Evolutionary conservation across 2,113 vertebrate species (phyloP).

Genomic region (Aptenodytes patagonicus): DNA sequence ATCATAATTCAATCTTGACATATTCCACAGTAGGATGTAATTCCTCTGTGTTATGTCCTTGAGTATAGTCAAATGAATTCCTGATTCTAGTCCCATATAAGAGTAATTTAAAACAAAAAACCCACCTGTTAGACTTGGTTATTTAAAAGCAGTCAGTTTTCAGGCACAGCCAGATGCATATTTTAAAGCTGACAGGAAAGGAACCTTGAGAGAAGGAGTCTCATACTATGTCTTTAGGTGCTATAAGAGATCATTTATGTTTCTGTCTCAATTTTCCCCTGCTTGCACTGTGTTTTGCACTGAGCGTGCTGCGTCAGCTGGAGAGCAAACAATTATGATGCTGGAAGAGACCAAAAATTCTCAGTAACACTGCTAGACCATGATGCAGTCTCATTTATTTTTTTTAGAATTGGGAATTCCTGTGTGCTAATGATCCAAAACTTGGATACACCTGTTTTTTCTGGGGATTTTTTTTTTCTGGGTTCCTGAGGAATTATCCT

Average conservation of each 20-base stretch:
- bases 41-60: neutral
- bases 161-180: neutral
- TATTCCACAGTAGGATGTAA: neutral
- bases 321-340: neutral
- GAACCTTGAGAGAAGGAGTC: neutral
- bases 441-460: neutral
- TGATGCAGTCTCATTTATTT: neutral
- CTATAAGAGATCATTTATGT: neutral
- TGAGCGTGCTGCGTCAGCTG: neutral
- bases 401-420: neutral
- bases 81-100: neutral
- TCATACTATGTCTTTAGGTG: neutral
- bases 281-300: neutral
- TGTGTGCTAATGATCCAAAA: neutral
- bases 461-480: neutral
- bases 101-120: neutral
- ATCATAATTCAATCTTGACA: neutral
- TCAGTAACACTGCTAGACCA: rapidly evolving
- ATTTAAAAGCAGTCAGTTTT: neutral
- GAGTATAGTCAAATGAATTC: neutral
- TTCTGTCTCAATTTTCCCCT: neutral
- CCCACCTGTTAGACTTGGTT: neutral
- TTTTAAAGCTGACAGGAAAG: neutral
- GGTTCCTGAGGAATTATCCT: neutral
- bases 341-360: neutral